Evolutionary conservation across 2,113 vertebrate genomes (phyloP).

Genomic region (Sceloporus undulatus): DNA sequence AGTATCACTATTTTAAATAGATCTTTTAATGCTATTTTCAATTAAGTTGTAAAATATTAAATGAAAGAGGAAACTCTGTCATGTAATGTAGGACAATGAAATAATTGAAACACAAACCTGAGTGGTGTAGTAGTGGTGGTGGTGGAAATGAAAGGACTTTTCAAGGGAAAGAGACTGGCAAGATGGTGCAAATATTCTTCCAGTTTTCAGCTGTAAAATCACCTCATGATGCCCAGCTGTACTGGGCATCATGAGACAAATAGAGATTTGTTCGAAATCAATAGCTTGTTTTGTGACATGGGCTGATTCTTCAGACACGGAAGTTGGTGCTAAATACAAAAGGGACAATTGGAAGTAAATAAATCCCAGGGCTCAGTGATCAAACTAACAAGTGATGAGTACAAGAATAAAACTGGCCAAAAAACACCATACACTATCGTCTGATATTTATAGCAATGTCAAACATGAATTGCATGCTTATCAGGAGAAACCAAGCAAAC

Average conservation of each 20-base stretch:
- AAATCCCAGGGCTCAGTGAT: constrained; percentile 43
- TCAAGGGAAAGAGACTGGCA: too few species aligned
- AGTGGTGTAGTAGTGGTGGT: too few species aligned
- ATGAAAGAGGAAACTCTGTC: neutral
- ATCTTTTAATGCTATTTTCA: neutral
- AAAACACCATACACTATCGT: constrained; percentile 25
- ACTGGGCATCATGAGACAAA: neutral
- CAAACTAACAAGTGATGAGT: neutral
- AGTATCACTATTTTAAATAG: neutral
- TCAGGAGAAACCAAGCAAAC: constrained; percentile 28
- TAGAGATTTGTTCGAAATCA: neutral
- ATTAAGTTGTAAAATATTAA: neutral
- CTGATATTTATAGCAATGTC: constrained; percentile 32
- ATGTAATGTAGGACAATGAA: too few species aligned
- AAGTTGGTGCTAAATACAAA: constrained; percentile 29
- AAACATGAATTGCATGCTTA: constrained; percentile 47
- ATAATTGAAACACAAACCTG: too few species aligned
- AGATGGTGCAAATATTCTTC: neutral
- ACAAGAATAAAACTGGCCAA: constrained; percentile 24
- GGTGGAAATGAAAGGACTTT: too few species aligned
- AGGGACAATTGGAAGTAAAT: constrained; percentile 37
- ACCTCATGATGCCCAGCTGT: neutral
- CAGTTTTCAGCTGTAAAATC: neutral
- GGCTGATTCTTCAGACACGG: neutral
- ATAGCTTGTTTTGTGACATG: neutral